Evolutionary conservation across 2,888 invertebrate genomes (phyloP).

Genomic region (Camptogramma bilineatum): DNA sequence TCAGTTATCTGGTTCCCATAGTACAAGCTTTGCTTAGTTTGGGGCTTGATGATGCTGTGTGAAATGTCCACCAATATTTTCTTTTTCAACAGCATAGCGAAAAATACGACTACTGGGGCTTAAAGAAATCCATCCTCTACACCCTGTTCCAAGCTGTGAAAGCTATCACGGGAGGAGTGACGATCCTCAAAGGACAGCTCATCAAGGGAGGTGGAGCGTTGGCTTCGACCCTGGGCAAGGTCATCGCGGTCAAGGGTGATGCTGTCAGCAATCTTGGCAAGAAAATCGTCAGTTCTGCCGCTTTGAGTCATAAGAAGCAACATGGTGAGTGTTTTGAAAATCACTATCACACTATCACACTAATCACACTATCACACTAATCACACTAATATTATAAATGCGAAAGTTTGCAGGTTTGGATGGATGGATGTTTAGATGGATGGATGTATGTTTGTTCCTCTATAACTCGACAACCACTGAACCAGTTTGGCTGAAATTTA

Average conservation of each 20-base stretch:
- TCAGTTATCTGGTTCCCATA: too few species aligned
- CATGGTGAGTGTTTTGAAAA: conserved; percentile 54
- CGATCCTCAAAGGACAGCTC: conserved; percentile 94
- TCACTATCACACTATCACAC: too few species aligned
- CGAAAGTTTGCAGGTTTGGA: too few species aligned
- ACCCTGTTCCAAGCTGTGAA: conserved; percentile 95
- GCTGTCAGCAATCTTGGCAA: conserved; percentile 92
- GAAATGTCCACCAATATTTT: too few species aligned
- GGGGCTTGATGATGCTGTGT: too few species aligned
- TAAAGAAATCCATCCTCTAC: conserved; percentile 93
- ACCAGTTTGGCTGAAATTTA: too few species aligned
- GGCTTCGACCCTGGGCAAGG: conserved; percentile 77
- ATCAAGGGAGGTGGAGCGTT: conserved; percentile 92
- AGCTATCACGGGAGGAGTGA: conserved; percentile 94
- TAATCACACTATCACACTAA: too few species aligned
- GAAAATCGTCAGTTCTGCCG: conserved; percentile 91
- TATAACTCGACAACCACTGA: too few species aligned
- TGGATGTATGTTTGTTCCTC: background rate
- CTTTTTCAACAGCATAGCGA: conserved; percentile 58
- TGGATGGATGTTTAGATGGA: too few species aligned
- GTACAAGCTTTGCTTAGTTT: too few species aligned
- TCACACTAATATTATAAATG: too few species aligned
- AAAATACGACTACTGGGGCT: conserved; percentile 89
- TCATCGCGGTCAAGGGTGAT: conserved; percentile 91
- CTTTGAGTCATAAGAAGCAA: conserved; percentile 84